A percentile compares a stretch with the other conserved stretches of the same genome.
These are phyloP conservation scores for Heliornis fulica DNA, from an alignment of 2,113 vertebrate species.

Conservation along the genomic window DNA sequence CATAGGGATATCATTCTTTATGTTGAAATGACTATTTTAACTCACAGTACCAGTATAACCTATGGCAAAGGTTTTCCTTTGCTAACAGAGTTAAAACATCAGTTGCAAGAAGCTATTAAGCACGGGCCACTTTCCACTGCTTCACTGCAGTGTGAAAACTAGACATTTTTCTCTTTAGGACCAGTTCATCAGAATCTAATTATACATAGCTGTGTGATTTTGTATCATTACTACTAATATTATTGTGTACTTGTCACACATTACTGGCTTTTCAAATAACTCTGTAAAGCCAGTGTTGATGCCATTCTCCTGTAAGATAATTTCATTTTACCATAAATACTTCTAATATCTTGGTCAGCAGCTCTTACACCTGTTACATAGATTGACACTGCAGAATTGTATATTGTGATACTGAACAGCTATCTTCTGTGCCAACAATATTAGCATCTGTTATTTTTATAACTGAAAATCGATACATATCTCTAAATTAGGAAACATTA, in stretches of 20 bases:
- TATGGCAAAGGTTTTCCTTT: not conserved
- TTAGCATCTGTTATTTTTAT: not conserved
- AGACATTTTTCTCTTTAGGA: not conserved
- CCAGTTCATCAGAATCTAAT: not conserved
- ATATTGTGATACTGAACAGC: not conserved
- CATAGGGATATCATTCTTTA: not conserved
- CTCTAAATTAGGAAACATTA: not conserved
- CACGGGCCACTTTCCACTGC: not conserved
- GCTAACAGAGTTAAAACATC: not conserved
- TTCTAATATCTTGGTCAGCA: not conserved
- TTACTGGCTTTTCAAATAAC: not conserved
- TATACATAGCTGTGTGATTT: not conserved
- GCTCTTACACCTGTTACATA: not conserved
- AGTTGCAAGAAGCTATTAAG: not conserved
- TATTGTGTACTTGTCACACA: not conserved
- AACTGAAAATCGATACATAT: not conserved
- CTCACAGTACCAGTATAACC: not conserved
- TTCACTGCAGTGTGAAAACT: not conserved
- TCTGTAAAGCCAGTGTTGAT: not conserved
- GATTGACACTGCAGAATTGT: not conserved
- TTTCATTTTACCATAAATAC: not conserved
- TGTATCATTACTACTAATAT: not conserved
- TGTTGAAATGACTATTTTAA: not conserved
- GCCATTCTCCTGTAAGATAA: not conserved
- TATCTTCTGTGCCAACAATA: not conserved